Evolutionary conservation across 23 tunicate species (phyloP).

Genomic region (Ciona savignyi): DNA sequence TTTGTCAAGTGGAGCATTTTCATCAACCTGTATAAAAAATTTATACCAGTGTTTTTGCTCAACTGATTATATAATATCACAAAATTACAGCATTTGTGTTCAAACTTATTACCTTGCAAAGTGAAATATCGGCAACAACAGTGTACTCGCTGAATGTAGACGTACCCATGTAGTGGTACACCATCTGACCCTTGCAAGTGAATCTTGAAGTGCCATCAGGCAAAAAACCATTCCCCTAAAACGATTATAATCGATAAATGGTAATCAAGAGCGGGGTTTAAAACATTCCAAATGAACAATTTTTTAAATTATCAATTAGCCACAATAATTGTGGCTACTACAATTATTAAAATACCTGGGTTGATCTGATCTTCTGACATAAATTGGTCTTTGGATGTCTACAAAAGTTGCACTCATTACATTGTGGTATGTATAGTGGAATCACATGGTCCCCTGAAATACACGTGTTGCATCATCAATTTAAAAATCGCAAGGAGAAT

Average conservation of each 20-base stretch:
- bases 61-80: too few species aligned
- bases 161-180: constrained; percentile 91
- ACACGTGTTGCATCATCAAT: too few species aligned
- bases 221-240: constrained; percentile 83
- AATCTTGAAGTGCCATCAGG: constrained; percentile 93
- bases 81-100: not conserved
- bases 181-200: constrained; percentile 62
- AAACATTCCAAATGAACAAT: too few species aligned
- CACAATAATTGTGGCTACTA: too few species aligned
- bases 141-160: constrained; percentile 96
- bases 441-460: constrained; percentile 87
- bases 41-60: too few species aligned
- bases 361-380: constrained; percentile 75
- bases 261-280: too few species aligned
- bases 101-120: constrained; percentile 61
- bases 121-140: constrained; percentile 91
- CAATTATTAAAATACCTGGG: constrained; percentile 48
- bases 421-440: constrained; percentile 93
- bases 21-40: constrained; percentile 54
- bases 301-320: too few species aligned
- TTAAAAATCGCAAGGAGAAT: too few species aligned
- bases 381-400: constrained; percentile 78
- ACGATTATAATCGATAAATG: too few species aligned
- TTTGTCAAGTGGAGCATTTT: constrained; percentile 57
- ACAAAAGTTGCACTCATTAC: constrained; percentile 90